Conservation (phyloP, 2,113 vertebrate genomes). For the Microcebus jonahi region DNA sequence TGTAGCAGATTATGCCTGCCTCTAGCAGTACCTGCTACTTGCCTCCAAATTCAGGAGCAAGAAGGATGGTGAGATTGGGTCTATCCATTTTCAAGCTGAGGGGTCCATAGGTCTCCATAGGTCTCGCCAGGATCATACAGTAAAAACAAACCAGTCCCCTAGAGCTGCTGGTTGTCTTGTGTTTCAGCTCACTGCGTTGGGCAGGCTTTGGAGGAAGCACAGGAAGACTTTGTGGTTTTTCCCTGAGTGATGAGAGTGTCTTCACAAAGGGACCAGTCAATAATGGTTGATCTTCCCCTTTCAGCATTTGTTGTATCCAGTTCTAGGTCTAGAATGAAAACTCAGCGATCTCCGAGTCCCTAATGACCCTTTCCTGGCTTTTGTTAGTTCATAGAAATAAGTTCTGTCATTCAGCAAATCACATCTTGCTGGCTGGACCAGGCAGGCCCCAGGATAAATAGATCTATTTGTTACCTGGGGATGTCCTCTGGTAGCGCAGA, state of each 20-base stretch:
- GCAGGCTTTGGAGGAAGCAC: neutral
- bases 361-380: constrained; percentile 32
- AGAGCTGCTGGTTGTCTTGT: neutral
- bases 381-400: constrained; percentile 66
- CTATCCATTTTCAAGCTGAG: neutral
- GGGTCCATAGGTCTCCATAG: neutral
- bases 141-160: neutral
- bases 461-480: constrained; percentile 55
- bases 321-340: constrained; percentile 39
- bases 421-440: neutral
- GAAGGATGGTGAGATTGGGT: neutral
- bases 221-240: neutral
- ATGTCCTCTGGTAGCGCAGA: constrained; percentile 35
- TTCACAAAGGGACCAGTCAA: constrained; percentile 11
- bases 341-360: neutral
- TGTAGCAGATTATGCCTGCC: neutral
- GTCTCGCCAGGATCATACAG: neutral
- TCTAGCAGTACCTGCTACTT: neutral
- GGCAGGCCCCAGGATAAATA: constrained; percentile 53
- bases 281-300: constrained; percentile 45
- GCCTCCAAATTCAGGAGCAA: neutral
- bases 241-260: neutral
- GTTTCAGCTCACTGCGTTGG: neutral
- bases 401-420: constrained; percentile 58
- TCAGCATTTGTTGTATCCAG: constrained; percentile 6